phyloP scores from a whole-genome alignment of 2,113 vertebrate species.

The Dendropsophus ebraccatus region DNA sequence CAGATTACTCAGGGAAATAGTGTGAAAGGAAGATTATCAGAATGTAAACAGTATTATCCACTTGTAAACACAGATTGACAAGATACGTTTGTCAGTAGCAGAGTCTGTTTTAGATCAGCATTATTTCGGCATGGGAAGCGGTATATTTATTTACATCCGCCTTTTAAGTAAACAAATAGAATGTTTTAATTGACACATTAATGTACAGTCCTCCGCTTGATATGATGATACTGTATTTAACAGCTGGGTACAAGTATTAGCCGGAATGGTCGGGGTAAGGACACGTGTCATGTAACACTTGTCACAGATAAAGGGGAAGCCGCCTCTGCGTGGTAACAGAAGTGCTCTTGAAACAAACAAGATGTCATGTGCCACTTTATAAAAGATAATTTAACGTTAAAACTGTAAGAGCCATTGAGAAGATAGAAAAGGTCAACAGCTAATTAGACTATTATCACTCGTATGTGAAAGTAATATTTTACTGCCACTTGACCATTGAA shows the following conservation, averaged over 20 bases:
- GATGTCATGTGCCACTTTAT: slow-evolving; percentile 78
- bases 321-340: slow-evolving; percentile 73
- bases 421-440: slow-evolving; percentile 71
- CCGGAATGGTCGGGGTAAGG: slow-evolving; percentile 62
- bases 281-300: slow-evolving; percentile 74
- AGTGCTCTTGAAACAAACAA: slow-evolving; percentile 75
- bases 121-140: too few relatives aligned
- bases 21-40: background rate
- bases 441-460: slow-evolving; percentile 80
- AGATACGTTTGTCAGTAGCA: background rate
- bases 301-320: slow-evolving; percentile 71
- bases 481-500: too few relatives aligned
- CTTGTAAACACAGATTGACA: slow-evolving; percentile 12
- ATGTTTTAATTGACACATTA: background rate
- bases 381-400: slow-evolving; percentile 78
- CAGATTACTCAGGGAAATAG: too few relatives aligned
- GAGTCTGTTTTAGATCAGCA: background rate
- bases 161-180: background rate
- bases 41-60: background rate
- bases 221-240: background rate
- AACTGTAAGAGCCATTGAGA: slow-evolving; percentile 71
- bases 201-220: background rate
- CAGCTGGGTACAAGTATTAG: background rate
- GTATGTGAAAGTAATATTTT: slow-evolving; percentile 65
- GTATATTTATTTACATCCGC: background rate